These are phyloP conservation scores for Mythimna loreyi DNA, from an alignment of 2,888 invertebrate species.

Conservation along the genomic window DNA sequence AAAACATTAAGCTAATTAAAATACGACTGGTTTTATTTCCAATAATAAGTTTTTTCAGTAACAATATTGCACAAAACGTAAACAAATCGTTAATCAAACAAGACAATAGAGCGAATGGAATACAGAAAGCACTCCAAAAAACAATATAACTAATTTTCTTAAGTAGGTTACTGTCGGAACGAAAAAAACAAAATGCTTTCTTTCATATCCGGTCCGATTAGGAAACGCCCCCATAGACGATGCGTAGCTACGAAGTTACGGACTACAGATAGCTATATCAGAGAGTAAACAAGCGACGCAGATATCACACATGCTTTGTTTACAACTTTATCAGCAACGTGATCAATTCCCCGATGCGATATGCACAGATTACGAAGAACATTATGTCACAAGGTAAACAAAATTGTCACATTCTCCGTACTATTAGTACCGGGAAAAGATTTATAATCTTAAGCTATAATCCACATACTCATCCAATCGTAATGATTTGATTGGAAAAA, in stretches of 20 bases:
- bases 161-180: slow-evolving; percentile 39
- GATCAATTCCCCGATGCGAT: slow-evolving; percentile 63
- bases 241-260: slow-evolving; percentile 28
- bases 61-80: neutral
- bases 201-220: slow-evolving; percentile 51
- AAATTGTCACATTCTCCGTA: slow-evolving; percentile 49
- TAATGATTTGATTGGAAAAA: slow-evolving; percentile 30
- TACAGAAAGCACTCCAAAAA: slow-evolving; percentile 25
- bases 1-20: neutral
- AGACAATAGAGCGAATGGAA: slow-evolving; percentile 12
- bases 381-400: slow-evolving; percentile 59
- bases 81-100: slow-evolving; percentile 20
- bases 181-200: slow-evolving; percentile 51
- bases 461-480: slow-evolving; percentile 17
- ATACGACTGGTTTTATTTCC: neutral
- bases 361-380: slow-evolving; percentile 67
- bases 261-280: slow-evolving; percentile 42
- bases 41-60: neutral
- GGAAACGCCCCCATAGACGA: slow-evolving; percentile 44
- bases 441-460: slow-evolving; percentile 29
- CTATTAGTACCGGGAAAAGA: slow-evolving; percentile 52
- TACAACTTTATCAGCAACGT: slow-evolving; percentile 65
- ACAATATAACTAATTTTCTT: slow-evolving; percentile 42
- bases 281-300: slow-evolving; percentile 33
- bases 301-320: slow-evolving; percentile 63